Conservation (phyloP, 2,888 invertebrate genomes). For the Griposia aprilina region DNA sequence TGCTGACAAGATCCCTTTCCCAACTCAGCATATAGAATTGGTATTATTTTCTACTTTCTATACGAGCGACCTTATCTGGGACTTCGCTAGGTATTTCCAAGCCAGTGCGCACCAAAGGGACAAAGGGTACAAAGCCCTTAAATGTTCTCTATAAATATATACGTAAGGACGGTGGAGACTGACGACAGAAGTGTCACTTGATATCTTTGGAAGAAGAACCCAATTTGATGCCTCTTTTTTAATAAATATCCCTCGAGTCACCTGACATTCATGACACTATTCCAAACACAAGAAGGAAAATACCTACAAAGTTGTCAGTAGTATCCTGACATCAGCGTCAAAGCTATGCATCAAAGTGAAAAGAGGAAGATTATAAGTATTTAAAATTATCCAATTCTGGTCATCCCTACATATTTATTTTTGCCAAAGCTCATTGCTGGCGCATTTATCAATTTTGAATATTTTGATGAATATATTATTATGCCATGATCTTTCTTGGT, state of each 20-base stretch:
- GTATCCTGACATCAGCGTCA: neutral
- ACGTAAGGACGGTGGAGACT: slow-evolving; percentile 2
- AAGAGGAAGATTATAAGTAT: neutral
- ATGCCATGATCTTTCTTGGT: neutral
- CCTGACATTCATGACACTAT: neutral
- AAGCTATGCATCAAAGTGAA: neutral
- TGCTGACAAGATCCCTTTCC: slow-evolving; percentile 38
- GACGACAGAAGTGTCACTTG: slow-evolving; percentile 41
- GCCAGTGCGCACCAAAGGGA: slow-evolving; percentile 69
- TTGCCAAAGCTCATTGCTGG: neutral
- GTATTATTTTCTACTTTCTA: slow-evolving; percentile 66
- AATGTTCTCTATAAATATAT: slow-evolving; percentile 69
- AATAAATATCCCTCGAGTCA: neutral
- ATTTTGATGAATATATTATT: neutral
- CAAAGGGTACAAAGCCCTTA: slow-evolving; percentile 72
- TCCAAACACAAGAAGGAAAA: neutral
- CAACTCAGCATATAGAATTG: slow-evolving; percentile 55
- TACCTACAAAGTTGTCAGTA: neutral
- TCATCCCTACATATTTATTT: neutral
- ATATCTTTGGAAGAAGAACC: slow-evolving; percentile 4
- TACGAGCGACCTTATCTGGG: slow-evolving; percentile 62
- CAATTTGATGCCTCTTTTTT: neutral
- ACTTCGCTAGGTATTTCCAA: slow-evolving; percentile 67
- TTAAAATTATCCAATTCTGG: neutral
- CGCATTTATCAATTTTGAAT: neutral